These are phyloP conservation scores for Schlechtendalia chinensis DNA, from an alignment of 1,140 invertebrate genomes.

Conservation along the genomic window DNA sequence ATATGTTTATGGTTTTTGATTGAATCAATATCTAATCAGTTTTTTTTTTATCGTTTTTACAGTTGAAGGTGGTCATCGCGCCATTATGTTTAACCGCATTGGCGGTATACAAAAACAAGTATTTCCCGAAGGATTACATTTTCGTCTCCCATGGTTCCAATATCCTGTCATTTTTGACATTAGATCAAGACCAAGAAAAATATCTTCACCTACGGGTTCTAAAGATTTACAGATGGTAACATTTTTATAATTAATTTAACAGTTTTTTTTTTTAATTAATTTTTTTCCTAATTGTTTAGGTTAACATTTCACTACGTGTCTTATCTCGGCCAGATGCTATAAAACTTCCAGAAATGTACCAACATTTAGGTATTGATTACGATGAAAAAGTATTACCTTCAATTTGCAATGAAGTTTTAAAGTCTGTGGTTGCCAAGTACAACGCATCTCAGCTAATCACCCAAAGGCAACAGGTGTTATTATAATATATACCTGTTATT, in stretches of 20 bases:
- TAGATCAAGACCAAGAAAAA: constrained; percentile 86
- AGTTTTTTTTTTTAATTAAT: background rate
- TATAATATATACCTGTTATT: no score
- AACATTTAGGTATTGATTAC: constrained; percentile 82
- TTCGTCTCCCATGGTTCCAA: constrained; percentile 97
- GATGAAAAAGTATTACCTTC: constrained; percentile 93
- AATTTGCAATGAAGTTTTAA: constrained; percentile 98
- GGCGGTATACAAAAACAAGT: constrained; percentile 90
- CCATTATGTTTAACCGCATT: constrained; percentile 96
- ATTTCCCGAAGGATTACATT: constrained; percentile 92
- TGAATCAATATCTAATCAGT: no score
- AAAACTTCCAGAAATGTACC: constrained; percentile 81
- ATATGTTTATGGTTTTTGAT: no score
- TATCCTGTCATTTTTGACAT: constrained; percentile 99
- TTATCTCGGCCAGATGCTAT: constrained; percentile 86
- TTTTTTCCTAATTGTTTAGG: background rate
- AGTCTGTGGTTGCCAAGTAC: constrained; percentile 99
- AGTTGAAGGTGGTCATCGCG: constrained; percentile 98
- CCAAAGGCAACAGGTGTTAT: constrained; percentile 85
- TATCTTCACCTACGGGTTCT: constrained; percentile 95
- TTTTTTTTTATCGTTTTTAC: constrained; percentile 53
- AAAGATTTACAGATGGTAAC: constrained; percentile 97
- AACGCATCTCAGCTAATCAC: constrained; percentile 99
- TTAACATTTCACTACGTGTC: constrained; percentile 96
- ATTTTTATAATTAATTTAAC: background rate